Evolutionary conservation across 2,797 vertebrate genomes (phyloP).

Genomic region (Setipinna tenuifilis): DNA sequence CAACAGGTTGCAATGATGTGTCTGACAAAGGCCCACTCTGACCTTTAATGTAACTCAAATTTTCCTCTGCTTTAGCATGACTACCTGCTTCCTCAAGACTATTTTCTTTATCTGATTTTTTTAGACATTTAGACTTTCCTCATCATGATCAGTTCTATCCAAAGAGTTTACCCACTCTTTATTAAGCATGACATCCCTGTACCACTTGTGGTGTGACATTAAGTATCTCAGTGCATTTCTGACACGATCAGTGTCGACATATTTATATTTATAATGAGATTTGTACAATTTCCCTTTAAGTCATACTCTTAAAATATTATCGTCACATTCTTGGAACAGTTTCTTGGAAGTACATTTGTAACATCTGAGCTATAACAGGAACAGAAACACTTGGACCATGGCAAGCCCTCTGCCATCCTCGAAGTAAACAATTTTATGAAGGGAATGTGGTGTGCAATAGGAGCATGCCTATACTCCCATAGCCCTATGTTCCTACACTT

Average conservation of each 20-base stretch:
- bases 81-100: neutral
- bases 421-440: slow-evolving; percentile 20
- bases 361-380: neutral
- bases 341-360: neutral
- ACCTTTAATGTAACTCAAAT: neutral
- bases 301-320: no score
- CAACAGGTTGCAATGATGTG: neutral
- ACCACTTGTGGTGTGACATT: neutral
- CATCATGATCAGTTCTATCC: neutral
- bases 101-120: neutral
- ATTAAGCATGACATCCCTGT: neutral
- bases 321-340: neutral
- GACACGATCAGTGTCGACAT: slow-evolving; percentile 5
- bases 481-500: no score
- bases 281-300: slow-evolving; percentile 2
- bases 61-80: neutral
- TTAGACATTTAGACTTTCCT: no score
- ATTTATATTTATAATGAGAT: slow-evolving; percentile 16
- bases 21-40: neutral
- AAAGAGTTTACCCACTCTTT: neutral
- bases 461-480: neutral
- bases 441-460: slow-evolving; percentile 25
- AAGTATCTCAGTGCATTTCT: slow-evolving; percentile 1
- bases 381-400: slow-evolving; percentile 9
- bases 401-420: neutral